Conservation (phyloP, 2,888 invertebrate species). For the Microplitis manilae region DNA sequence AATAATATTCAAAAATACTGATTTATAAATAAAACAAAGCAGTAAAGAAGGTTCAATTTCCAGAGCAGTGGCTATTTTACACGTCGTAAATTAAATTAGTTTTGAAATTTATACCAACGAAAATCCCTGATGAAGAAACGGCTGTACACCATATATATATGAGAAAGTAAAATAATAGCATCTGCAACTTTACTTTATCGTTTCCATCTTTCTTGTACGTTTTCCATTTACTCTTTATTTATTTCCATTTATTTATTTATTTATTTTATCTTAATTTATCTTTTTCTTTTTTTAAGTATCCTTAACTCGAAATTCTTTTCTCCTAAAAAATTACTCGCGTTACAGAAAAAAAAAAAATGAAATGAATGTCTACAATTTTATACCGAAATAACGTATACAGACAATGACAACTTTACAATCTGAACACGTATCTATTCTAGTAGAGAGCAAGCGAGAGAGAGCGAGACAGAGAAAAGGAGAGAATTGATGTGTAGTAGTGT, state of each 20-base stretch:
- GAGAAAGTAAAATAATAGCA: constrained; percentile 22
- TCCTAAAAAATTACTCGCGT: constrained; percentile 13
- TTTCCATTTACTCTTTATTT: neutral
- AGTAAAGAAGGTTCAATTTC: neutral
- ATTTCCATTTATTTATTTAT: neutral
- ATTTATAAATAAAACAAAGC: neutral
- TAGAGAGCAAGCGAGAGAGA: constrained; percentile 30
- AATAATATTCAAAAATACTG: too few relatives aligned
- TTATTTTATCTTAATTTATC: neutral
- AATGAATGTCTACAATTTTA: neutral
- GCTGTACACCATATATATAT: neutral
- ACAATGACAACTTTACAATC: constrained; percentile 38
- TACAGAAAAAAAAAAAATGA: neutral
- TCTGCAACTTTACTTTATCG: constrained; percentile 22
- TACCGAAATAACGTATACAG: neutral
- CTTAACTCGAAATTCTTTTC: constrained; percentile 2
- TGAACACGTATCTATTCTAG: constrained; percentile 48
- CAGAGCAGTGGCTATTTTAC: constrained; percentile 57
- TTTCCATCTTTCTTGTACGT: constrained; percentile 14
- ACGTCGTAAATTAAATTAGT: constrained; percentile 68
- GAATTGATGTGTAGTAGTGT: constrained; percentile 20
- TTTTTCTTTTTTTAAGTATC: neutral
- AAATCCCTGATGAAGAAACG: constrained; percentile 28
- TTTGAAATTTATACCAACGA: constrained; percentile 59
- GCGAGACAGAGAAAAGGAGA: constrained; percentile 6